phyloP scores from a whole-genome alignment of 2,797 vertebrate genomes.

The Pterois miles region DNA sequence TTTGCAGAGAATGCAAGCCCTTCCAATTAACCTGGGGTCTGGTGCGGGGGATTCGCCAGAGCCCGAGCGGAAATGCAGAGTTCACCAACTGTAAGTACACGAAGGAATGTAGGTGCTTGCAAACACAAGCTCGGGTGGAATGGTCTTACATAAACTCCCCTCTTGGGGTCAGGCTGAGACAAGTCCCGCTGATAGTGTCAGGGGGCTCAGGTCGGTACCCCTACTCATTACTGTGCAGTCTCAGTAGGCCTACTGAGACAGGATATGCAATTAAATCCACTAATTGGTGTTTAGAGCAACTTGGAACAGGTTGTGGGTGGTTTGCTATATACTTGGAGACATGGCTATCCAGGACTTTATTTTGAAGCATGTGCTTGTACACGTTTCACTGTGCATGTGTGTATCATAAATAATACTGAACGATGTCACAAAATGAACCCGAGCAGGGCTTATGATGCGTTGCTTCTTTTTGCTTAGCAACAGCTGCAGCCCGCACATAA shows the following conservation, averaged over 20 bases:
- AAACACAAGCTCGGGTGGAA: slow-evolving; percentile 28
- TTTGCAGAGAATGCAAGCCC: slow-evolving; percentile 58
- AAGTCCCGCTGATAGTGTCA: slow-evolving; percentile 48
- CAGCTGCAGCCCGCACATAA: slow-evolving; percentile 50
- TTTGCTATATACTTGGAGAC: slow-evolving; percentile 40
- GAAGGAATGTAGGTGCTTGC: slow-evolving; percentile 25
- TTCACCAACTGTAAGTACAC: slow-evolving; percentile 44
- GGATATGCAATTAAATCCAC: slow-evolving; percentile 68
- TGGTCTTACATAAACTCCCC: slow-evolving; percentile 6
- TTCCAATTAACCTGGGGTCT: slow-evolving; percentile 67
- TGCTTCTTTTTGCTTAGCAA: slow-evolving; percentile 46
- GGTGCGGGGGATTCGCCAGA: slow-evolving; percentile 31
- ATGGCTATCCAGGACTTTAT: slow-evolving; percentile 7
- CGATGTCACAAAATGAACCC: slow-evolving; percentile 5
- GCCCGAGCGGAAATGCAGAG: slow-evolving; percentile 12
- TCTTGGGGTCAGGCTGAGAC: slow-evolving; percentile 25
- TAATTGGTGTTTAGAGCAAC: slow-evolving; percentile 69
- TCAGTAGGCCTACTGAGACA: slow-evolving; percentile 51
- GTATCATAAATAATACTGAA: slow-evolving; percentile 10
- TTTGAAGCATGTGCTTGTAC: not conserved
- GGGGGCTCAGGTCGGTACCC: slow-evolving; percentile 36
- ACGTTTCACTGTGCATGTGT: not conserved
- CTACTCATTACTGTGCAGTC: slow-evolving; percentile 53
- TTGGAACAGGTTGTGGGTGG: slow-evolving; percentile 51
- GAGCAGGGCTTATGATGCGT: slow-evolving; percentile 11